phyloP scores from a whole-genome alignment of 2,113 vertebrate species.

The Malurus cyaneus region DNA sequence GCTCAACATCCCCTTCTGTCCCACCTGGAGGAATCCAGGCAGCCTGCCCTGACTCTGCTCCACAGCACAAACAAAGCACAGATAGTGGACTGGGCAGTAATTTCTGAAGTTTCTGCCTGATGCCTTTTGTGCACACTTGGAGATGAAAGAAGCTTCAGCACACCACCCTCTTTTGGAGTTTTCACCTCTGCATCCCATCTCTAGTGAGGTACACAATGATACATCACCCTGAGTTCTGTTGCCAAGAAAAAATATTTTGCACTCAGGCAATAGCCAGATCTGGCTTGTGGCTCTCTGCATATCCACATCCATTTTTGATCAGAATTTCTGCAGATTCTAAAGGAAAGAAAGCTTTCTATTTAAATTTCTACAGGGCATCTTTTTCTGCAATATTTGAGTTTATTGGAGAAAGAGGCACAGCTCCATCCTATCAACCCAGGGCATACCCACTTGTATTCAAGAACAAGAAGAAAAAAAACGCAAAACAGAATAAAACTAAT shows the following conservation, averaged over 20 bases:
- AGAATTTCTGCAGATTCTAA: not conserved
- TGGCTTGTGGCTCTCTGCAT: not conserved
- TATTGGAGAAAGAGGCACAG: not conserved
- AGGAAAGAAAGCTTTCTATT: not conserved
- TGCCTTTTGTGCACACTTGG: not conserved
- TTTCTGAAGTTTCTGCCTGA: not conserved
- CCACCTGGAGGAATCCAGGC: not conserved
- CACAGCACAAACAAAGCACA: rapidly evolving
- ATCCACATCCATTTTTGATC: rapidly evolving
- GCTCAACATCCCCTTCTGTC: not conserved
- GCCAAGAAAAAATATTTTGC: not conserved
- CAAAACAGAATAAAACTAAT: no score
- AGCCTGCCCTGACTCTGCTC: not conserved
- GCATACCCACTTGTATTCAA: not conserved
- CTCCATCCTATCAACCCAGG: not conserved
- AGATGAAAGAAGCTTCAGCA: not conserved
- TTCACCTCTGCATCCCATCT: not conserved
- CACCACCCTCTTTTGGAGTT: not conserved
- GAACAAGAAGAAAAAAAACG: not conserved
- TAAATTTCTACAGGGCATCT: not conserved
- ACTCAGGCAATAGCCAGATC: not conserved
- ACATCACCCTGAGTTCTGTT: not conserved
- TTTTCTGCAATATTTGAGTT: not conserved
- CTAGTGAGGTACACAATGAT: not conserved
- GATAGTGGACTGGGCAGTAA: rapidly evolving